Evolutionary conservation across 2,797 vertebrate species (phyloP), one percentile per base, ranked within the genome.

Genomic region (Centroberyx gerrardi): DNA sequence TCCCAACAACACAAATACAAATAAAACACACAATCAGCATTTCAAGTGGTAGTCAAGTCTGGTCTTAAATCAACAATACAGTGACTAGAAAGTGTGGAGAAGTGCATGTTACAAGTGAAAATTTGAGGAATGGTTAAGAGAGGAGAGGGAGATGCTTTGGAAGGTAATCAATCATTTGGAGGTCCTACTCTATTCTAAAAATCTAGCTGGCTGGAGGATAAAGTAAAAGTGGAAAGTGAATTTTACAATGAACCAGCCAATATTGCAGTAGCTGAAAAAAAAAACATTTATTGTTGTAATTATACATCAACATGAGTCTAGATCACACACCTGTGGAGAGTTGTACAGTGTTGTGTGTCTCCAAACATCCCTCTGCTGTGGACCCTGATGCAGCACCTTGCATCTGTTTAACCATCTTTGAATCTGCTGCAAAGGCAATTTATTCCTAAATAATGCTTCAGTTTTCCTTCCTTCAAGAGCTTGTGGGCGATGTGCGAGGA

Each of bases 261-360:
- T 48, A 10, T 54, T 33, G 17, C 36, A 18, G 10, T 6, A 5
- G 13, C 40, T 59, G 14, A 46, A 31, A 55, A 52, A 52, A 46
- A 40, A 12, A 13, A 27, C 18, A 38, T 62, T 28, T 27, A 7
- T 51, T 65, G 6, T 60, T 56, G 36, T 36, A 67, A 75, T 72
- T 58, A 22, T 56, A 36, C 46, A 48, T 54, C 56, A 54, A 31
- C 65, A 63, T 33, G 15, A 53, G 62, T 53, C 40, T 13, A 38
- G 44, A 40, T 59, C 46, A 64, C 77, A 79, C 81, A 82, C 85
- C 77, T 83, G 81, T 87, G 75, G 71, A 75, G 38, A 44, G 36
- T n/a, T 66, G 38, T 3, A 61, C 29, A 53, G 18, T 18, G 81
- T 0, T 17, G 5, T 42, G 8, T 17, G 9, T 42, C 38, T 56